Conservation (phyloP, 1,140 invertebrate species). For the Dysdera silvatica region DNA sequence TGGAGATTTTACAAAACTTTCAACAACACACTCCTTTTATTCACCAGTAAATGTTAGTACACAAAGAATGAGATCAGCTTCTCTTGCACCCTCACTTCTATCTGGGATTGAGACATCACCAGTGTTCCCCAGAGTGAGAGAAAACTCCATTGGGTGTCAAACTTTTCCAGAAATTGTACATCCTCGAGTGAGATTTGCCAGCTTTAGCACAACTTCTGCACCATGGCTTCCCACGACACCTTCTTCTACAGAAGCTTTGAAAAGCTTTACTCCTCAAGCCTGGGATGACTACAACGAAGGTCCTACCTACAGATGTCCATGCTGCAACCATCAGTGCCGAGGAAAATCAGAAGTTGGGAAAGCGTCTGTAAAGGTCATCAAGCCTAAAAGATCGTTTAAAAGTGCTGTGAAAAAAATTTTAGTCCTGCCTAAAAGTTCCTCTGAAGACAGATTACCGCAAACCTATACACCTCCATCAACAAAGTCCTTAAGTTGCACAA, state of each 20-base stretch:
- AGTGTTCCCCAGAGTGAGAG: neutral
- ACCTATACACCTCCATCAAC: neutral
- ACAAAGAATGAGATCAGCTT: conserved; percentile 2
- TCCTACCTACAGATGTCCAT: neutral
- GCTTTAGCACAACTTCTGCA: conserved; percentile 9
- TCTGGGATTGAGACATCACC: neutral
- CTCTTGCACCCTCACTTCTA: conserved; percentile 10
- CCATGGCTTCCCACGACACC: conserved; percentile 15
- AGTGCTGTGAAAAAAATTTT: conserved; percentile 20
- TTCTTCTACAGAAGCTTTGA: neutral
- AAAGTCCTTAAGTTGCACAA: conserved; percentile 1
- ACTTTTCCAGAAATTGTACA: neutral
- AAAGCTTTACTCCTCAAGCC: conserved; percentile 7
- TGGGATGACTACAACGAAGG: conserved; percentile 13
- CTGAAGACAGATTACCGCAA: neutral
- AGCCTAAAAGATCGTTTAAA: conserved; percentile 18
- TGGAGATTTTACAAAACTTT: neutral
- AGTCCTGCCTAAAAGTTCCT: conserved; percentile 8
- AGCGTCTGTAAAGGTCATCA: conserved; percentile 11
- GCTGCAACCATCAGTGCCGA: conserved; percentile 14
- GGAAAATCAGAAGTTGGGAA: neutral
- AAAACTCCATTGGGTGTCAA: neutral
- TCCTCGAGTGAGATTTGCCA: neutral
- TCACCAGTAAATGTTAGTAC: conserved; percentile 15
- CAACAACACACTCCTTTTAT: conserved; percentile 12